Evolutionary conservation across 2,888 invertebrate species (phyloP).

Genomic region (Rotaria macrura): DNA sequence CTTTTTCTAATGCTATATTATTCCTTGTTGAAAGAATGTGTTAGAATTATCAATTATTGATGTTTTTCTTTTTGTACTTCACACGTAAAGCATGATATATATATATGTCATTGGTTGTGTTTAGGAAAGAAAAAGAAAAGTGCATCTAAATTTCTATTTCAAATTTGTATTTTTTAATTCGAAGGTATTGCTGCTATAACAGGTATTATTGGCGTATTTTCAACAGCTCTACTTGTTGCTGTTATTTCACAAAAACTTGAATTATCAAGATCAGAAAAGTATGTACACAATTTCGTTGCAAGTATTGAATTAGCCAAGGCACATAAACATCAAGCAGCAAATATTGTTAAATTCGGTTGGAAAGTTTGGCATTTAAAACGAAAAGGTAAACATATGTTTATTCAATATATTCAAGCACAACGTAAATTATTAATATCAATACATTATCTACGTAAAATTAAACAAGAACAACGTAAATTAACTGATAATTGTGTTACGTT

Average conservation of each 20-base stretch:
- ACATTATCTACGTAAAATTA: conserved; percentile 45
- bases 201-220: conserved; percentile 45
- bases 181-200: conserved; percentile 16
- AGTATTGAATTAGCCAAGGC: conserved; percentile 45
- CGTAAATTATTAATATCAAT: conserved; percentile 44
- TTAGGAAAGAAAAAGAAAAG: too few relatives aligned
- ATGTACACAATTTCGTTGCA: conserved; percentile 49
- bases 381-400: conserved; percentile 17
- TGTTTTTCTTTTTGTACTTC: background rate
- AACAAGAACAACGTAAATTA: conserved; percentile 43
- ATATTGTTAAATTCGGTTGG: conserved; percentile 34
- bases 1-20: background rate
- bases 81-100: background rate
- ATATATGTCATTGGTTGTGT: background rate
- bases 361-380: conserved; percentile 11
- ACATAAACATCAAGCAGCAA: conserved; percentile 36
- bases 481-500: conserved; percentile 41
- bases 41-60: background rate
- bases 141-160: too few relatives aligned
- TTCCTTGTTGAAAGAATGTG: background rate
- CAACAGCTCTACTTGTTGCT: conserved; percentile 47
- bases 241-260: conserved; percentile 43
- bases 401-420: conserved; percentile 37
- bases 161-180: too few relatives aligned
- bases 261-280: conserved; percentile 46